Evolutionary conservation across 2,888 invertebrate species (phyloP).

Genomic region (Ormyrus thymus): DNA sequence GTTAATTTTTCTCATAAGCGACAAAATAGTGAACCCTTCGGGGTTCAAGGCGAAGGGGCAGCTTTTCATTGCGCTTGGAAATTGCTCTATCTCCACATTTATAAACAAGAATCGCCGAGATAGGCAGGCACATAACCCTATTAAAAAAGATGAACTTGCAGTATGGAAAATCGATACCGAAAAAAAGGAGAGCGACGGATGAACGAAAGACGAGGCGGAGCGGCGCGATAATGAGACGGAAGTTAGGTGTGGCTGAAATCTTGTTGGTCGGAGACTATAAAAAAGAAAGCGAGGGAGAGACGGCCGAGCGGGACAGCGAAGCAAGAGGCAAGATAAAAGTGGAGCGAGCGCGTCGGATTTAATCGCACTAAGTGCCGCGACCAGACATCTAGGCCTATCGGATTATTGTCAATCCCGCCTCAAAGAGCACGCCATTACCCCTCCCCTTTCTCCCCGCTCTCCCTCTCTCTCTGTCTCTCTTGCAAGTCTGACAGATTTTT

Average conservation of each 20-base stretch:
- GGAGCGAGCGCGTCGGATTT: slow-evolving; percentile 61
- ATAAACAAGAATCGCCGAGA: slow-evolving; percentile 21
- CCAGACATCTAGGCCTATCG: slow-evolving; percentile 62
- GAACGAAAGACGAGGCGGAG: slow-evolving; percentile 31
- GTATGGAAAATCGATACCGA: slow-evolving; percentile 59
- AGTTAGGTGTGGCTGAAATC: slow-evolving; percentile 60
- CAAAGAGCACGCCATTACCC: slow-evolving; percentile 48
- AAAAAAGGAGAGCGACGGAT: background rate
- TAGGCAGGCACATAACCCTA: slow-evolving; percentile 13
- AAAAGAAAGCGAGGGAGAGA: slow-evolving; percentile 50
- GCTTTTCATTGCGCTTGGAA: slow-evolving; percentile 13
- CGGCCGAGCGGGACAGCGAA: slow-evolving; percentile 55
- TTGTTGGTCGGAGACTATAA: slow-evolving; percentile 43
- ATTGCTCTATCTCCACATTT: slow-evolving; percentile 24
- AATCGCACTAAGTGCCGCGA: slow-evolving; percentile 68
- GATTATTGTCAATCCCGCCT: slow-evolving; percentile 61
- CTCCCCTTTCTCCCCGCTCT: slow-evolving; percentile 23
- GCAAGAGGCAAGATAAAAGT: background rate
- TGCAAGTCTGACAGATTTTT: slow-evolving; percentile 59
- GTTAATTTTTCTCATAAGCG: too few relatives aligned
- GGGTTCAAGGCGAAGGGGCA: too few relatives aligned
- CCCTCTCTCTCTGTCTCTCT: background rate
- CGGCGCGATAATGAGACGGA: slow-evolving; percentile 57
- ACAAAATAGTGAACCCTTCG: too few relatives aligned
- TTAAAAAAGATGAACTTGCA: slow-evolving; percentile 49